Conservation (phyloP, 2,888 invertebrate species). For the Nomada fabriciana region DNA sequence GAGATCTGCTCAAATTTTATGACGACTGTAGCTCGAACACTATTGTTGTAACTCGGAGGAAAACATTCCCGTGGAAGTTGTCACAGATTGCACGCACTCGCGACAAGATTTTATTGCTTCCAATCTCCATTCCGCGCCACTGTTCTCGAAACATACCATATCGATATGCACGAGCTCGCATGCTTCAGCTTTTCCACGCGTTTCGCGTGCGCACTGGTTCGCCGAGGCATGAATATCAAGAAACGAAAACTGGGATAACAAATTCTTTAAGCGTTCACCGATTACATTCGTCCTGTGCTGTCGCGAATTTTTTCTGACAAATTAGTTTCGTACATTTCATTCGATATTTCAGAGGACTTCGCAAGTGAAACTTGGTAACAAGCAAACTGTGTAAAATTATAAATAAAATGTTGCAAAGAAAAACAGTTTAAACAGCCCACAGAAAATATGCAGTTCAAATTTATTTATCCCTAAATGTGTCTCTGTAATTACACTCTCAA, state of each 20-base stretch:
- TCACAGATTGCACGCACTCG: conserved; percentile 39
- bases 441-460: too few relatives aligned
- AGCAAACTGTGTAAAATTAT: too few relatives aligned
- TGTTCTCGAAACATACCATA: conserved; percentile 16
- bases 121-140: conserved; percentile 52
- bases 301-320: too few relatives aligned
- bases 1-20: conserved; percentile 23
- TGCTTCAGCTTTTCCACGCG: not conserved
- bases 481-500: too few relatives aligned
- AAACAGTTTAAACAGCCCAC: too few relatives aligned
- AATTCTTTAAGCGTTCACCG: not conserved
- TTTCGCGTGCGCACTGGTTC: not conserved
- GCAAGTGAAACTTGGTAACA: too few relatives aligned
- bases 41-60: conserved; percentile 13
- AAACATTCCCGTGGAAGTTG: conserved; percentile 30
- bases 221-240: not conserved
- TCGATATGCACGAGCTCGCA: not conserved
- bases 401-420: too few relatives aligned
- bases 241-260: not conserved
- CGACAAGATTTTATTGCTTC: conserved; percentile 48
- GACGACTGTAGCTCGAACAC: not conserved
- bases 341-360: too few relatives aligned
- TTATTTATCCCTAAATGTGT: too few relatives aligned
- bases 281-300: not conserved
- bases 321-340: too few relatives aligned